Evolutionary conservation across 1,140 invertebrate species (phyloP).

Genomic region (Drosophila ananassae): DNA sequence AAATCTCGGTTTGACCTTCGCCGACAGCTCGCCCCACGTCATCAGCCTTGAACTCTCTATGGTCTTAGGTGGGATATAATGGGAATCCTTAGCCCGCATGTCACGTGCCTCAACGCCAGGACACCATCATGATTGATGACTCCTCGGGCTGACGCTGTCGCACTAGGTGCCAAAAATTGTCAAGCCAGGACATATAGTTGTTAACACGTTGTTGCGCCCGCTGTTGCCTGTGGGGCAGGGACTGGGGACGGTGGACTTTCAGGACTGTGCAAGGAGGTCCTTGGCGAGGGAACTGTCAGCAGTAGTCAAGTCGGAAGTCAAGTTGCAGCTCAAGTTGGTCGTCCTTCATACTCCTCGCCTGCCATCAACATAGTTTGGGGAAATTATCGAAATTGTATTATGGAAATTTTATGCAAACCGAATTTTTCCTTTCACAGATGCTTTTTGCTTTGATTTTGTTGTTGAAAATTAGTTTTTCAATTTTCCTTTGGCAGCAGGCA

Average conservation of each 20-base stretch:
- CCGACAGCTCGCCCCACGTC: slow-evolving; percentile 17
- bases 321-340: slow-evolving; percentile 39
- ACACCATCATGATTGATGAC: slow-evolving; percentile 39
- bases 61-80: slow-evolving; percentile 13
- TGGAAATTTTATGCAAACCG: slow-evolving; percentile 71
- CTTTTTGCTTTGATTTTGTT: slow-evolving; percentile 61
- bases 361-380: slow-evolving; percentile 42
- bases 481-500: slow-evolving; percentile 33
- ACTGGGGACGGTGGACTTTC: not conserved
- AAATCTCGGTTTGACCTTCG: slow-evolving; percentile 42
- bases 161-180: slow-evolving; percentile 39
- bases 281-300: slow-evolving; percentile 13
- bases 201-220: slow-evolving; percentile 48
- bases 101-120: slow-evolving; percentile 11
- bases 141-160: slow-evolving; percentile 17
- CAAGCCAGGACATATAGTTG: slow-evolving; percentile 39
- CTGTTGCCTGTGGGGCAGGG: slow-evolving; percentile 3
- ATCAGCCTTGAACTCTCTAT: slow-evolving; percentile 30
- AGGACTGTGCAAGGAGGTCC: not conserved
- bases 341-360: slow-evolving; percentile 6
- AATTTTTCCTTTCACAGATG: slow-evolving; percentile 54
- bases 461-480: slow-evolving; percentile 75
- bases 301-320: slow-evolving; percentile 44
- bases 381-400: slow-evolving; percentile 78
- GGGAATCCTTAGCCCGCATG: slow-evolving; percentile 26